Conservation (phyloP, 2,113 vertebrate species). For the Limnothrissa miodon region DNA sequence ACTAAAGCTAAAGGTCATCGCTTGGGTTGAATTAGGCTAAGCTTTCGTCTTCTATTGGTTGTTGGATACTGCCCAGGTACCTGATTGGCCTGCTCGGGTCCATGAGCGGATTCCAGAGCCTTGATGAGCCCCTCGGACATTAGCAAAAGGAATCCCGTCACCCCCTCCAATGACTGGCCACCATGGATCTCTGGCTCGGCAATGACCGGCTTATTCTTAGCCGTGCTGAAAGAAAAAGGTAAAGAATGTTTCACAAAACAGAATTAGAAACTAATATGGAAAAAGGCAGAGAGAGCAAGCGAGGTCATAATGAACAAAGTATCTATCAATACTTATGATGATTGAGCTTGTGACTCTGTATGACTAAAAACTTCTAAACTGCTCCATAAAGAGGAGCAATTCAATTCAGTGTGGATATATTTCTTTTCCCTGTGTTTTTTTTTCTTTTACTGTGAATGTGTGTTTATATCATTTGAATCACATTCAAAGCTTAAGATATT, state of each 20-base stretch:
- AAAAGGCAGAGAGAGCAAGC: not conserved
- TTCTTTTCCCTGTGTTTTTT: conserved; percentile 15
- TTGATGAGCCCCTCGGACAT: conserved; percentile 97
- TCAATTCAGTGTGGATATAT: conserved; percentile 27
- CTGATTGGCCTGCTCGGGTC: conserved; percentile 96
- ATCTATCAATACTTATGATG: not conserved
- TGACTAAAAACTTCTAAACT: not conserved
- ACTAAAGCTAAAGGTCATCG: not conserved
- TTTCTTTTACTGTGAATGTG: not conserved
- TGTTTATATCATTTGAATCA: conserved; percentile 22
- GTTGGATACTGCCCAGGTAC: conserved; percentile 55
- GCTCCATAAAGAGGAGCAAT: conserved; percentile 30
- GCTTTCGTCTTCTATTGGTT: not conserved
- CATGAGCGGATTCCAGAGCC: conserved; percentile 91
- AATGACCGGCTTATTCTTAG: conserved; percentile 88
- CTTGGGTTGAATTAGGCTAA: not conserved
- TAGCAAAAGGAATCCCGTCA: conserved; percentile 90
- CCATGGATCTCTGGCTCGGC: conserved; percentile 92
- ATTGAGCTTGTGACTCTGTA: not conserved
- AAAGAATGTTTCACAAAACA: not conserved
- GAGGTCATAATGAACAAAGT: not conserved
- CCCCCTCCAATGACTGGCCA: conserved; percentile 81
- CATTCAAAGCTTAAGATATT: conserved; percentile 30
- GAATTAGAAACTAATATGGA: not conserved
- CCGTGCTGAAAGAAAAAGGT: conserved; percentile 66